Base-by-base conservation (phyloP, 2,797 vertebrate genomes). In the Hyperoplus lanceolatus region DNA sequence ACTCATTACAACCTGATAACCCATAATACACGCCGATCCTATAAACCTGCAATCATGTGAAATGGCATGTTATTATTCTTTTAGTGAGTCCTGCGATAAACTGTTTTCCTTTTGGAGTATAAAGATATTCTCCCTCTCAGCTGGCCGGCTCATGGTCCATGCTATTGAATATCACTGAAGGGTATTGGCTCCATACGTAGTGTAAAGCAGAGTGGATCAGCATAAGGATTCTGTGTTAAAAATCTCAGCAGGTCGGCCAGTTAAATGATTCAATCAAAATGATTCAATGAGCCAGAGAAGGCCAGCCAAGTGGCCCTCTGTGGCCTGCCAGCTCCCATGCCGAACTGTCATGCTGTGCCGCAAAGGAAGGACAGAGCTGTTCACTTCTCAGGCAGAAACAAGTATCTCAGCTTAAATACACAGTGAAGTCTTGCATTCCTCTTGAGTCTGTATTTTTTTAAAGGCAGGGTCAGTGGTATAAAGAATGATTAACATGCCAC, bases 191-290 rank as follows among this genome's bases (percentile, higher is more conserved):
- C 49, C 60, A 67, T 71, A 70, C 43, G 70, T 50, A 76, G 53
- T 59, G 71, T 73, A 67, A 72, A 64, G 70, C 56, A 29, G 15
- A 70, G 45, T 56, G 54, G 39, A 60, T 77, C 67, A 64, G 50
- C 56, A 70, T 75, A 58, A 66, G 77, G 73, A 80, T 53, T 46
- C 75, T 42, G 74, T 77, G 75, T 77, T 70, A 78, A 79, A 73
- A 57, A 57, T 80, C 80, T 79, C 62, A 63, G 73, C 80, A 67
- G 77, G 53, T 75, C 54, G 76, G 58, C 70, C 75, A 80, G 75
- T 80, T 73, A 75, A 80, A 76, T 79, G 36, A 85, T 89, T 87
- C 53, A 80, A 78, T 90, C 72, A 77, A 70, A 87, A 70, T 78
- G 67, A 87, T 83, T 82, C 67, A 86, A 81, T 54, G 61, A 87